phyloP scores from a whole-genome alignment of 2,797 vertebrate species.

The Falco novaeseelandiae region DNA sequence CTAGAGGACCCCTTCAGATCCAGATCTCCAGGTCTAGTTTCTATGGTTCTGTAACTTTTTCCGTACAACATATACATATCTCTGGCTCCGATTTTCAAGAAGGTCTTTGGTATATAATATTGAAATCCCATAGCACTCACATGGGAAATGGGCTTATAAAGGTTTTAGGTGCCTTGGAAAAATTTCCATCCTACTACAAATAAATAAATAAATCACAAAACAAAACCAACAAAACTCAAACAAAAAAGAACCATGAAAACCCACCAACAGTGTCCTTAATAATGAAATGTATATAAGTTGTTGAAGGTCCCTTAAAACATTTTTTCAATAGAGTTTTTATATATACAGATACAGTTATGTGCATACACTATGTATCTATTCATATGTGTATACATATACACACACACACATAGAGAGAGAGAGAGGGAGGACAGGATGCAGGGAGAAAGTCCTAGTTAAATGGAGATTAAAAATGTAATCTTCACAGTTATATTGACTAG shows the following conservation, averaged over 20 bases:
- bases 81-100: background rate
- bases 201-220: background rate
- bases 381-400: background rate
- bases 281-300: background rate
- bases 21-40: background rate
- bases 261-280: background rate
- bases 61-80: background rate
- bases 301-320: background rate
- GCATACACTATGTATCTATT: too few species aligned
- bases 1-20: background rate
- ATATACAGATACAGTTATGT: background rate
- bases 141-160: background rate
- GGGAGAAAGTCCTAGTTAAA: background rate
- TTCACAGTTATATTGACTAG: background rate
- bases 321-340: background rate
- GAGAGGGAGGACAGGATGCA: background rate
- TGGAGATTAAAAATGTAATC: background rate
- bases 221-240: background rate
- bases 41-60: background rate
- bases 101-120: background rate
- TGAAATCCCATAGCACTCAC: background rate
- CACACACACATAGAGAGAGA: fast-evolving
- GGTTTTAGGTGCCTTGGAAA: background rate
- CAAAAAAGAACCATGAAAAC: background rate
- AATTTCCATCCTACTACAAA: background rate